Evolutionary conservation across 1,140 invertebrate genomes (phyloP).

Genomic region (Drosophila kurseongensis): DNA sequence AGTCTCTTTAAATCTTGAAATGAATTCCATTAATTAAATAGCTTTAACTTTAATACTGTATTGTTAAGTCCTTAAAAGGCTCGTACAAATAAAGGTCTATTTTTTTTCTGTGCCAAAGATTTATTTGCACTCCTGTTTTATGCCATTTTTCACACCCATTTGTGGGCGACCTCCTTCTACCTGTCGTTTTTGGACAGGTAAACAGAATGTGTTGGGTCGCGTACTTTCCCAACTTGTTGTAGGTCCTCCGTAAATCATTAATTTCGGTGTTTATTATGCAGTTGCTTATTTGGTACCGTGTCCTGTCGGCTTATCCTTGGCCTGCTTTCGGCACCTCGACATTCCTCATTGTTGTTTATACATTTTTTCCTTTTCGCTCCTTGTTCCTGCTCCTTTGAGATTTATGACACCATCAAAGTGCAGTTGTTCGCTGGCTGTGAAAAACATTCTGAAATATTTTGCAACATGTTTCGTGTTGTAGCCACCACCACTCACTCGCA

Average conservation of each 20-base stretch:
- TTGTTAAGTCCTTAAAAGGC: background rate
- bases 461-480: conserved; percentile 75
- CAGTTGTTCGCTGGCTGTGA: conserved; percentile 44
- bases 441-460: conserved; percentile 59
- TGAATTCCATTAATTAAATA: too few relatives aligned
- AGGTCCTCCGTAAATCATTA: conserved; percentile 62
- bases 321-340: conserved; percentile 43
- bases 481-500: conserved; percentile 25
- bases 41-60: too few relatives aligned
- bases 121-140: conserved; percentile 36
- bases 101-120: conserved; percentile 18
- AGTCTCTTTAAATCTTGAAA: too few relatives aligned
- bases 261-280: conserved; percentile 68
- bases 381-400: conserved; percentile 36
- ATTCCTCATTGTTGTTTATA: conserved; percentile 37
- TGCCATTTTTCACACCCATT: conserved; percentile 65
- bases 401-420: conserved; percentile 74
- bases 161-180: conserved; percentile 28
- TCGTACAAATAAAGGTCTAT: background rate
- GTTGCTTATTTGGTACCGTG: conserved; percentile 20
- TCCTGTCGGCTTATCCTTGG: conserved; percentile 48
- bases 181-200: conserved; percentile 55
- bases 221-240: conserved; percentile 74
- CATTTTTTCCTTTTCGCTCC: conserved; percentile 11
- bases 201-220: conserved; percentile 8